Percentiles rank a stretch among this genome's conserved stretches.
These are phyloP conservation scores for Ambastaia sidthimunki DNA, from an alignment of 2,797 vertebrate genomes.

Conservation along the genomic window DNA sequence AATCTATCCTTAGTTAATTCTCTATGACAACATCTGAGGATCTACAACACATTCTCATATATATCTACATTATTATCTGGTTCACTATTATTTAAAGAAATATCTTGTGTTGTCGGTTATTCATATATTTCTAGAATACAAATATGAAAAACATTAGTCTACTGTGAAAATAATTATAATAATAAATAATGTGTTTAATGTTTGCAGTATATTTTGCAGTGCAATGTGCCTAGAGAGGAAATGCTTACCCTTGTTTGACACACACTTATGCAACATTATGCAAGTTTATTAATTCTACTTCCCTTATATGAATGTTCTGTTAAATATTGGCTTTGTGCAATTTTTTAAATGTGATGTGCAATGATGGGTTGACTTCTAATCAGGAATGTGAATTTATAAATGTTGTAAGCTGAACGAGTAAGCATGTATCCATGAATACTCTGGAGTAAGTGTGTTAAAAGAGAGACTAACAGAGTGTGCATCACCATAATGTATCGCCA, in stretches of 20 bases:
- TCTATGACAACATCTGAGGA: neutral
- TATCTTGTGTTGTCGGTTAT: neutral
- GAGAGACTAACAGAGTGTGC: slow-evolving; percentile 3
- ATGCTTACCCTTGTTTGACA: neutral
- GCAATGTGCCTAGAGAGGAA: slow-evolving; percentile 28
- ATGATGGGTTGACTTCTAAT: neutral
- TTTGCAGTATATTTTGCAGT: slow-evolving; percentile 20
- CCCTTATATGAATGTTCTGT: neutral
- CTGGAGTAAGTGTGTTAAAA: neutral
- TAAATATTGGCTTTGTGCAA: neutral
- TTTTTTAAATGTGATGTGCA: slow-evolving; percentile 5
- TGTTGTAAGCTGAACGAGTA: slow-evolving; percentile 9
- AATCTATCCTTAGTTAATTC: slow-evolving; percentile 30
- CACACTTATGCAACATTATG: neutral
- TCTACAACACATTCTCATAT: neutral
- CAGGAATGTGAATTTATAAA: slow-evolving; percentile 26
- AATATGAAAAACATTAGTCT: neutral
- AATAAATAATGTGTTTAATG: slow-evolving; percentile 10
- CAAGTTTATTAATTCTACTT: slow-evolving; percentile 19
- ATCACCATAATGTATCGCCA: neutral
- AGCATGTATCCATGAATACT: neutral
- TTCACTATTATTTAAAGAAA: neutral
- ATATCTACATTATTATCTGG: neutral
- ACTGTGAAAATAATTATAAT: slow-evolving; percentile 25
- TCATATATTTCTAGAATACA: slow-evolving; percentile 9